Conservation (phyloP, 2,797 vertebrate genomes). For the Malurus splendens region DNA sequence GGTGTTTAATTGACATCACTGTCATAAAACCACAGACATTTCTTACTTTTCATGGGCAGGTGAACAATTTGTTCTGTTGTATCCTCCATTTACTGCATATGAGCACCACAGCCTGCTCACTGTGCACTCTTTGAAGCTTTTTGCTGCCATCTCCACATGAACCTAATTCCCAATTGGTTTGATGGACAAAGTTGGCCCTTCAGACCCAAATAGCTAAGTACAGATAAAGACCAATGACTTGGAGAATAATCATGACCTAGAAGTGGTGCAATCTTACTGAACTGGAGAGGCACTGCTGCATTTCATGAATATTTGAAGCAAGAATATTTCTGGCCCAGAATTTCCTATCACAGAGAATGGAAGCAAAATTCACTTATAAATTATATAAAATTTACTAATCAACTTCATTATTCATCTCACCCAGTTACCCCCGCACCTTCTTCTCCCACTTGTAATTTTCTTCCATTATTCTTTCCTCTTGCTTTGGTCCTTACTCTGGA, state of each 20-base stretch:
- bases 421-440: fast-evolving
- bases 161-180: neutral
- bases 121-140: neutral
- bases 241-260: neutral
- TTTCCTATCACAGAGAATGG: neutral
- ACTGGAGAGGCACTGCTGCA: neutral
- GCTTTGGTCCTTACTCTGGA: fast-evolving
- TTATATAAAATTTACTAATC: neutral
- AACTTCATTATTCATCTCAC: neutral
- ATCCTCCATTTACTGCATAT: neutral
- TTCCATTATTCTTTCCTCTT: neutral
- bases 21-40: slow-evolving; percentile 14
- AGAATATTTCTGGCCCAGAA: neutral
- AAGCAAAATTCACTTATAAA: neutral
- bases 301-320: neutral
- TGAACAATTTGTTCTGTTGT: neutral
- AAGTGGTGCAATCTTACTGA: neutral
- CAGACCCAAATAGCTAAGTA: neutral
- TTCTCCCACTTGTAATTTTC: neutral
- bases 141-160: neutral
- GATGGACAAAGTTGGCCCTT: neutral
- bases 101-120: neutral
- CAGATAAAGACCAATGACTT: neutral
- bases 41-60: neutral
- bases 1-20: slow-evolving; percentile 42